A percentile compares a stretch with the other conserved stretches of the same genome.
phyloP scores from a whole-genome alignment of 2,113 vertebrate species.

The Antennarius striatus region DNA sequence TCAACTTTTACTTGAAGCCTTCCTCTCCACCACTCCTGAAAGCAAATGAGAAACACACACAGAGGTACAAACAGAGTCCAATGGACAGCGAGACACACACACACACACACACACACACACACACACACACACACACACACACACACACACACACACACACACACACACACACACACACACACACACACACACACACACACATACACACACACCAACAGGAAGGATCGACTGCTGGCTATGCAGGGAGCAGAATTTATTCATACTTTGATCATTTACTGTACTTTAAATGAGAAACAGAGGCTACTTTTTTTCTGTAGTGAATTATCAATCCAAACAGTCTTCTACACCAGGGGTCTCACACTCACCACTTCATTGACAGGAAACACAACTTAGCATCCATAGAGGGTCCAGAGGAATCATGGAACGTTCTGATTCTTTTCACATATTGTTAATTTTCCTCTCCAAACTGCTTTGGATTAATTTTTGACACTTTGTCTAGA shows the following conservation, averaged over 20 bases:
- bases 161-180: not conserved
- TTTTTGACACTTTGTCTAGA: too few species aligned
- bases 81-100: not conserved
- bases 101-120: not conserved
- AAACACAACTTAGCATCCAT: too few species aligned
- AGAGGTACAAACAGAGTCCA: constrained; percentile 24
- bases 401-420: too few species aligned
- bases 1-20: constrained; percentile 64
- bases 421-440: too few species aligned
- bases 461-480: too few species aligned
- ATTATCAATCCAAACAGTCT: too few species aligned
- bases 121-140: not conserved
- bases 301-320: constrained; percentile 5
- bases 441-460: too few species aligned
- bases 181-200: not conserved
- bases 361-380: too few species aligned
- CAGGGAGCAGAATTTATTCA: constrained; percentile 1
- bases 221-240: not conserved
- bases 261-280: constrained; percentile 7
- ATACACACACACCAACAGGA: not conserved
- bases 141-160: not conserved
- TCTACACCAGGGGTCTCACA: too few species aligned
- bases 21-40: constrained; percentile 43
- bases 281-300: constrained; percentile 11
- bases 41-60: constrained; percentile 32